Evolutionary conservation across 2,113 vertebrate genomes (phyloP).

Genomic region (Nothocercus julius): DNA sequence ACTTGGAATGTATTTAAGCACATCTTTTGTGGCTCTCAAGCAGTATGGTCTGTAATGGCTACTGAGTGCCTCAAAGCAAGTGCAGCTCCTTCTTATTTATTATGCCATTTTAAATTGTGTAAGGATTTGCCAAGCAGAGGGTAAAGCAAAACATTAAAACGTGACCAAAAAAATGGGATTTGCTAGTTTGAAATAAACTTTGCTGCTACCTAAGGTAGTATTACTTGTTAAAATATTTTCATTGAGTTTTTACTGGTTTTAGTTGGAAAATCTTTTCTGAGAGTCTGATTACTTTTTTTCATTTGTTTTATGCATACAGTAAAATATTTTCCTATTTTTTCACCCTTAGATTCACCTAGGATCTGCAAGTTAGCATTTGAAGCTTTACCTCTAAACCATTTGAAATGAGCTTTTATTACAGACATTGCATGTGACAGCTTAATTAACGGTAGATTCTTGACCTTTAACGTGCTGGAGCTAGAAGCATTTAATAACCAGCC

Average conservation of each 20-base stretch:
- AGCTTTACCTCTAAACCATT: conserved; percentile 24
- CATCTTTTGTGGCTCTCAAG: background rate
- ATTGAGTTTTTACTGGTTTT: background rate
- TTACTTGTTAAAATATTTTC: background rate
- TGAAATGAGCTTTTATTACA: background rate
- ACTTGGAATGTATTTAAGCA: background rate
- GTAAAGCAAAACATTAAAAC: background rate
- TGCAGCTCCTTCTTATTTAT: background rate
- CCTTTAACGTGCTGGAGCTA: conserved; percentile 52
- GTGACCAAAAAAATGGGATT: background rate
- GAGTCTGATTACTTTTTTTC: background rate
- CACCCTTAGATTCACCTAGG: background rate
- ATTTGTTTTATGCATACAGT: background rate
- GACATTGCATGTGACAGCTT: conserved; percentile 32
- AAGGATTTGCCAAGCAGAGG: background rate
- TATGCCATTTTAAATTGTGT: background rate
- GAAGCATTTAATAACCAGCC: conserved; percentile 43
- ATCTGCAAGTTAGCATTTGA: conserved; percentile 6
- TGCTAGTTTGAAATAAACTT: background rate
- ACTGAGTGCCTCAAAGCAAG: background rate
- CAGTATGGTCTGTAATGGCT: background rate
- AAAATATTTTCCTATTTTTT: conserved; percentile 44
- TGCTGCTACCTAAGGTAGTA: background rate
- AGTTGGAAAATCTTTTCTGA: background rate
- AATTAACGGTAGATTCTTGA: conserved; percentile 66